Conservation (phyloP, 2,797 vertebrate species). For the Erpetoichthys calabaricus region DNA sequence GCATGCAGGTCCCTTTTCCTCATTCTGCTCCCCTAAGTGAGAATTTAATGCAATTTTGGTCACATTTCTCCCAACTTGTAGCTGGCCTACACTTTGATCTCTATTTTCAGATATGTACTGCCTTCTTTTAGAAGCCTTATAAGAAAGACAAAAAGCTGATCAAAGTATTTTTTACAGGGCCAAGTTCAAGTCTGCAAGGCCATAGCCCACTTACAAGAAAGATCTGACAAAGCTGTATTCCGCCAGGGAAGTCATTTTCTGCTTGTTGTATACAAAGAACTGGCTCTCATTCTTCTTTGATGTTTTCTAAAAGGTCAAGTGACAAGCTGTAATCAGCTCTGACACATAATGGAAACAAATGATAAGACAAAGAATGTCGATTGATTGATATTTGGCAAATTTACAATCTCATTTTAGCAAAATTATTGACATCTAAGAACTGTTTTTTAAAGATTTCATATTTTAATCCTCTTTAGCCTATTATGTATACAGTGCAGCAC, state of each 20-base stretch:
- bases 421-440: no score
- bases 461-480: no score
- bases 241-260: constrained; percentile 38
- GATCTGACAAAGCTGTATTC: constrained; percentile 28
- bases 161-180: constrained; percentile 56
- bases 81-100: constrained; percentile 75
- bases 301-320: constrained; percentile 48
- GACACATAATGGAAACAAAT: constrained; percentile 46
- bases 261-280: constrained; percentile 34
- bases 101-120: constrained; percentile 55
- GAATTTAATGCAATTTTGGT: constrained; percentile 37
- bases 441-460: no score
- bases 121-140: constrained; percentile 52
- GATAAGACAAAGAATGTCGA: constrained; percentile 32
- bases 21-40: constrained; percentile 7
- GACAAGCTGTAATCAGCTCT: constrained; percentile 45
- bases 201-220: constrained; percentile 28
- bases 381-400: constrained; percentile 5
- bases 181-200: constrained; percentile 48
- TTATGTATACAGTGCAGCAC: no score
- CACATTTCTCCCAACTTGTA: constrained; percentile 53
- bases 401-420: no score
- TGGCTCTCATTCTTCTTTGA: constrained; percentile 36
- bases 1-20: background rate
- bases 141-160: constrained; percentile 66